Conservation (phyloP, 2,797 vertebrate species). For the Leucoraja ocellata region DNA sequence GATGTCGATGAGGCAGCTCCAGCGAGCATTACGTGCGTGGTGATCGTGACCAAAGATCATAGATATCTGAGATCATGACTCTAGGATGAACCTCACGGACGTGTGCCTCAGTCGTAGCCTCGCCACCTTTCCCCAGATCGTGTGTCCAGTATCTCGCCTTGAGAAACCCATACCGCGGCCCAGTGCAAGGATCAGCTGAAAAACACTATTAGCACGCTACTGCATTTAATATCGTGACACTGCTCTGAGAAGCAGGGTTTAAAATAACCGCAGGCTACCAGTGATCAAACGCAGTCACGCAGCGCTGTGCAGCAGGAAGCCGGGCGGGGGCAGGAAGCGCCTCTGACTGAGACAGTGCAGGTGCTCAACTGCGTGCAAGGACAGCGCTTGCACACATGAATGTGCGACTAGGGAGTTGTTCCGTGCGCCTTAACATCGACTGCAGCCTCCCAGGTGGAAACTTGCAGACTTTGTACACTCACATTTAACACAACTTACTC, state of each 20-base stretch:
- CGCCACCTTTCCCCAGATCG: background rate
- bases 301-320: background rate
- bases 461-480: background rate
- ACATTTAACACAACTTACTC: background rate
- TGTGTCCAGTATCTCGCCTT: background rate
- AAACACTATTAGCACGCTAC: background rate
- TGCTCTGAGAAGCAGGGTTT: background rate
- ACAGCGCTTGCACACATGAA: too few species aligned
- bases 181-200: background rate
- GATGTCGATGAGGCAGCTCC: background rate
- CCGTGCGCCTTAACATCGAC: too few species aligned
- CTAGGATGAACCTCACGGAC: background rate
- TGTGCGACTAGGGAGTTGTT: background rate
- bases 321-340: background rate
- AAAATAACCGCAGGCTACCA: slow-evolving; percentile 7
- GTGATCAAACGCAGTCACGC: background rate
- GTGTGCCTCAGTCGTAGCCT: background rate
- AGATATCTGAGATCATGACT: too few species aligned
- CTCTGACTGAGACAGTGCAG: background rate
- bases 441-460: background rate
- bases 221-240: slow-evolving; percentile 20
- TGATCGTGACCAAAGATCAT: background rate
- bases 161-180: background rate
- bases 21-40: background rate
- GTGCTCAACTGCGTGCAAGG: background rate